These are phyloP conservation scores for Hemaris fuciformis DNA, from an alignment of 2,888 invertebrate genomes.

Conservation along the genomic window DNA sequence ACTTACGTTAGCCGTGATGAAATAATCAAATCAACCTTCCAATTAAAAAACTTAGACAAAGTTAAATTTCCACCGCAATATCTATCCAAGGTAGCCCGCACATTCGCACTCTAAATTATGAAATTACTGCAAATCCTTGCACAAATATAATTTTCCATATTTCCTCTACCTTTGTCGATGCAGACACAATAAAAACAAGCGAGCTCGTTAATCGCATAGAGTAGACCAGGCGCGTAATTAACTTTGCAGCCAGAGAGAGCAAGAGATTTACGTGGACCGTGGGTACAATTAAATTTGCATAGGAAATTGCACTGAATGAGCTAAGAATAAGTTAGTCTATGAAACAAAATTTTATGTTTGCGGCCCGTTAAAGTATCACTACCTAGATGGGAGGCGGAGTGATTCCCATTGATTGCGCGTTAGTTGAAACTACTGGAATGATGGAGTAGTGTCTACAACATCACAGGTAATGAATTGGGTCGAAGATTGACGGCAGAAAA, in stretches of 20 bases:
- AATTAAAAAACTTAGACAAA: too few species aligned
- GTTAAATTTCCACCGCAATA: too few species aligned
- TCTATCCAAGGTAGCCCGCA: too few species aligned
- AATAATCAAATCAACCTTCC: too few species aligned
- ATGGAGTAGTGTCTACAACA: background rate
- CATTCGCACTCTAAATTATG: too few species aligned
- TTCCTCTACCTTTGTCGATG: constrained; percentile 64
- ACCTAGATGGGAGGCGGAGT: background rate
- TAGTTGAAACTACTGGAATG: background rate
- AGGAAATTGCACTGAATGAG: constrained; percentile 77
- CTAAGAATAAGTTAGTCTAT: constrained; percentile 73
- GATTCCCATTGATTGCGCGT: background rate
- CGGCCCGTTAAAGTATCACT: background rate
- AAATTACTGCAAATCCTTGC: too few species aligned
- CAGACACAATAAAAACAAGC: constrained; percentile 74
- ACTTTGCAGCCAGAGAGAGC: constrained; percentile 70
- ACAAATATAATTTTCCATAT: constrained; percentile 62
- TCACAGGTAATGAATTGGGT: background rate
- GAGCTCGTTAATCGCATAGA: constrained; percentile 70
- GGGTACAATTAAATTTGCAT: constrained; percentile 82
- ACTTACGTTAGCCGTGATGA: too few species aligned
- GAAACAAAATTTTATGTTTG: constrained; percentile 64
- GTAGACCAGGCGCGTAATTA: constrained; percentile 72
- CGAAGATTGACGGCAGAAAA: too few species aligned
- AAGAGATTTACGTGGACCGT: constrained; percentile 77